phyloP scores from a whole-genome alignment of 2,888 invertebrate genomes.

The Aethes cnicana region DNA sequence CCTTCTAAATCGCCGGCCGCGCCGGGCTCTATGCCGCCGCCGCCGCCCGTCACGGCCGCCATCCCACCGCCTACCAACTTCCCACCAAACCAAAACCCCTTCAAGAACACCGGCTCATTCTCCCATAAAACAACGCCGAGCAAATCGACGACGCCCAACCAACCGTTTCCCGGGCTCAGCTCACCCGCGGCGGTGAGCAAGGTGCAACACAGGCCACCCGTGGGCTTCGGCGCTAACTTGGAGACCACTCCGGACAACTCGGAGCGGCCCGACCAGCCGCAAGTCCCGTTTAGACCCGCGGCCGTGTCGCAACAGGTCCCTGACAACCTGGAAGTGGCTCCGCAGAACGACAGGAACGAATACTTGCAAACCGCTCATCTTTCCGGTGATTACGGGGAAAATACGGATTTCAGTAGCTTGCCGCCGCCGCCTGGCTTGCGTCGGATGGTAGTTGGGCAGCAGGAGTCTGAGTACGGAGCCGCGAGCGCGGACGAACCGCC shows the following conservation, averaged over 20 bases:
- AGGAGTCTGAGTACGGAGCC: conserved; percentile 78
- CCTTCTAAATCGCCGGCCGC: conserved; percentile 17
- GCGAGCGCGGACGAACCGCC: conserved; percentile 75
- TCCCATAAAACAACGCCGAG: conserved; percentile 71
- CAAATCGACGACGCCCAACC: conserved; percentile 46
- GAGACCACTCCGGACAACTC: conserved; percentile 87
- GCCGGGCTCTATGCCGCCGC: conserved; percentile 10
- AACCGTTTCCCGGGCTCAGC: conserved; percentile 59
- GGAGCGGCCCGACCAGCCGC: conserved; percentile 83
- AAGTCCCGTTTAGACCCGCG: conserved; percentile 49
- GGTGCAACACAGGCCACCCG: conserved; percentile 58
- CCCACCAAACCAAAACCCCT: conserved; percentile 65
- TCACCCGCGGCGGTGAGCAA: conserved; percentile 64
- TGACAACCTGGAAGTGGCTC: conserved; percentile 84
- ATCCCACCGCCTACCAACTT: conserved; percentile 49
- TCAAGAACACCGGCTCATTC: conserved; percentile 70
- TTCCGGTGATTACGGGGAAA: conserved; percentile 78
- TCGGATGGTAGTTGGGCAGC: conserved; percentile 86
- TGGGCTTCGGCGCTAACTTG: conserved; percentile 81
- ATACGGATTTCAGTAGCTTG: conserved; percentile 65
- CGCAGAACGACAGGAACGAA: conserved; percentile 87
- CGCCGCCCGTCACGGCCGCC: conserved; percentile 3
- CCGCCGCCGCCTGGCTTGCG: conserved; percentile 85
- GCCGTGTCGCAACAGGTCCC: conserved; percentile 60
- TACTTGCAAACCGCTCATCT: conserved; percentile 90